These are phyloP conservation scores for Corydoras maculifer DNA, from an alignment of 2,113 vertebrate genomes.

Conservation along the genomic window DNA sequence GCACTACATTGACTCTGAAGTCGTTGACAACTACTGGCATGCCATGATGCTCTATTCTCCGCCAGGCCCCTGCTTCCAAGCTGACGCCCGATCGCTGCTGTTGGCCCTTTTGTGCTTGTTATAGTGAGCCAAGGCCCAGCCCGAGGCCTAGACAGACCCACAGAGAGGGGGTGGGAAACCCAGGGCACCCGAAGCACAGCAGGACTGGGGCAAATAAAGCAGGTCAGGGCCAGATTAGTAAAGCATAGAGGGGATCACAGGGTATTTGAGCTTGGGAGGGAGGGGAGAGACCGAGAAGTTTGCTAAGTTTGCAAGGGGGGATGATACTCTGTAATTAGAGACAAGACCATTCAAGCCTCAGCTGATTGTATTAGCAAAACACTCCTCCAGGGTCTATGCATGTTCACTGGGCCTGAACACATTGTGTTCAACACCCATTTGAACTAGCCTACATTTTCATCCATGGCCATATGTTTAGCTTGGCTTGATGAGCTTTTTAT, in stretches of 20 bases:
- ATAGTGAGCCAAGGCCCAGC: constrained; percentile 68
- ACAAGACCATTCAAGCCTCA: constrained; percentile 37
- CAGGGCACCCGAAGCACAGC: constrained; percentile 53
- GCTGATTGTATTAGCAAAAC: constrained; percentile 45
- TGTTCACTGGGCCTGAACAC: constrained; percentile 56
- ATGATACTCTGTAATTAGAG: constrained; percentile 44
- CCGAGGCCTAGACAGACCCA: constrained; percentile 63
- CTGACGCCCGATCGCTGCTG: constrained; percentile 61
- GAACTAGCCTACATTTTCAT: constrained; percentile 43
- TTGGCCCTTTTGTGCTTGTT: constrained; percentile 64
- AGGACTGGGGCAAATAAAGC: constrained; percentile 59
- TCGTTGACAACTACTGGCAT: no score
- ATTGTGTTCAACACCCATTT: constrained; percentile 52
- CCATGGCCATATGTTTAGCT: constrained; percentile 63
- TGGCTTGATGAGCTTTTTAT: constrained; percentile 66
- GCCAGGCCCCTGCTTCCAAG: constrained; percentile 56
- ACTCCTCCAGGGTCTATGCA: constrained; percentile 58
- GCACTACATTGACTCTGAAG: no score
- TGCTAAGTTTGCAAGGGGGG: constrained; percentile 27
- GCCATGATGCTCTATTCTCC: neutral
- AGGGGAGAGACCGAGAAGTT: constrained; percentile 30
- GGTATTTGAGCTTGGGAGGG: constrained; percentile 21
- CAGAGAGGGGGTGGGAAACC: constrained; percentile 37
- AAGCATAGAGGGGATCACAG: constrained; percentile 38
- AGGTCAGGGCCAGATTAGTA: constrained; percentile 72